phyloP scores from a whole-genome alignment of 2,888 invertebrate species.

The Girardia tigrina region DNA sequence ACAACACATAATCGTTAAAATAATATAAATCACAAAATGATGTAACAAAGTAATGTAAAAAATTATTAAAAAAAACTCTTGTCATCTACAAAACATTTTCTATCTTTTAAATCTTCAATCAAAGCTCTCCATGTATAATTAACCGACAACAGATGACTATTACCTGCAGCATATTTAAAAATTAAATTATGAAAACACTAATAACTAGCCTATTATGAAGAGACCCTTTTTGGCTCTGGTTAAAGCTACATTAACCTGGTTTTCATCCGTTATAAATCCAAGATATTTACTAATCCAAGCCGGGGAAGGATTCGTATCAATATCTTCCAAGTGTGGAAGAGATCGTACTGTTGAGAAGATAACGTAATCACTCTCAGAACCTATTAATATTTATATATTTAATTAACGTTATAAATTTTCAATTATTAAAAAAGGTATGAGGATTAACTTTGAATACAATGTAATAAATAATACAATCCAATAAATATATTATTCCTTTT shows the following conservation, averaged over 20 bases:
- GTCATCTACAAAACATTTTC: background rate
- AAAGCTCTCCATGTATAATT: background rate
- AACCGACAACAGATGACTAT: background rate
- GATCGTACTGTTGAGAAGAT: slow-evolving; percentile 43
- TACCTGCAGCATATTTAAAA: background rate
- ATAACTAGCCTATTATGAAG: slow-evolving; percentile 42
- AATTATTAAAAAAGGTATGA: too few species aligned
- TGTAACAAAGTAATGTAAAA: too few species aligned
- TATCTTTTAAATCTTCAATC: background rate
- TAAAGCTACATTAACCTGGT: slow-evolving; percentile 44
- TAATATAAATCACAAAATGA: too few species aligned
- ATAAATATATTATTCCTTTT: too few species aligned
- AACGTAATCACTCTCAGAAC: slow-evolving; percentile 44
- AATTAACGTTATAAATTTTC: too few species aligned
- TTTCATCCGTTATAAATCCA: slow-evolving; percentile 43
- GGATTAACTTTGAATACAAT: too few species aligned
- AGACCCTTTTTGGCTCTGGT: slow-evolving; percentile 44
- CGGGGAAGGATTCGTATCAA: slow-evolving; percentile 40
- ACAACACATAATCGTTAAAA: too few species aligned
- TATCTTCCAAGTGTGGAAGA: slow-evolving; percentile 40
- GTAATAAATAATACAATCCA: too few species aligned
- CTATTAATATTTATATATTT: too few species aligned
- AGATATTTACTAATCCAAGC: slow-evolving; percentile 43
- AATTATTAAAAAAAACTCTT: too few species aligned
- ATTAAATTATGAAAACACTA: background rate